These are phyloP conservation scores for Xanthorhoe designata DNA, from an alignment of 2,888 invertebrate species.

Conservation along the genomic window DNA sequence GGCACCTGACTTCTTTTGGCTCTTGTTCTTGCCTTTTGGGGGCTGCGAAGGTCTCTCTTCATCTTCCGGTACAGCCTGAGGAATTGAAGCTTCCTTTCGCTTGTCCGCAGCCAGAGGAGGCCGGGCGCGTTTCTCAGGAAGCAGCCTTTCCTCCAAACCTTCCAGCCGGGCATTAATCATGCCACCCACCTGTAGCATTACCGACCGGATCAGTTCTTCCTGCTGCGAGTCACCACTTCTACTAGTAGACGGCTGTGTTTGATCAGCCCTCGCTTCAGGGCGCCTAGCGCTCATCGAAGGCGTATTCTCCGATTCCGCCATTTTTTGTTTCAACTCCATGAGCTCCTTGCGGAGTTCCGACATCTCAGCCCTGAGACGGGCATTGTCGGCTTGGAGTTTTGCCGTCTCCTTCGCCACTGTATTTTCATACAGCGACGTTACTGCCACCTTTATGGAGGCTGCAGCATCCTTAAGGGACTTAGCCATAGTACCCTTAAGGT, in stretches of 20 bases:
- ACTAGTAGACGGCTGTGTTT: no score
- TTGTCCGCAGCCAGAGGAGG: no score
- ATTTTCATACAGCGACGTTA: neutral
- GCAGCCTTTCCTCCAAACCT: neutral
- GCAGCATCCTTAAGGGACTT: neutral
- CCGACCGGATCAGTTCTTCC: neutral
- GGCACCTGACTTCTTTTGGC: no score
- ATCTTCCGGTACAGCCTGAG: neutral
- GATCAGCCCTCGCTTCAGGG: no score
- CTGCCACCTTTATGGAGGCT: neutral
- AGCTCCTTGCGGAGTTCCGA: constrained; percentile 34
- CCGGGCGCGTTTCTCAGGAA: neutral
- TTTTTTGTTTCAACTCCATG: no score
- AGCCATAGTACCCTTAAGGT: neutral
- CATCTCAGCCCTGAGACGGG: constrained; percentile 3
- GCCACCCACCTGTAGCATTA: neutral
- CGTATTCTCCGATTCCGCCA: no score
- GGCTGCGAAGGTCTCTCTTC: neutral
- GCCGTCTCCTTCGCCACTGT: neutral
- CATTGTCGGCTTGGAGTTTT: neutral
- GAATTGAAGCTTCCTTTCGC: neutral
- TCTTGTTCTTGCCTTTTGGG: neutral
- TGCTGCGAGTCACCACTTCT: no score
- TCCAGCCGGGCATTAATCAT: neutral
- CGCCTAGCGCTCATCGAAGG: no score